Evolutionary conservation across 2,113 vertebrate genomes (phyloP).

Genomic region (Hemichromis elongatus): DNA sequence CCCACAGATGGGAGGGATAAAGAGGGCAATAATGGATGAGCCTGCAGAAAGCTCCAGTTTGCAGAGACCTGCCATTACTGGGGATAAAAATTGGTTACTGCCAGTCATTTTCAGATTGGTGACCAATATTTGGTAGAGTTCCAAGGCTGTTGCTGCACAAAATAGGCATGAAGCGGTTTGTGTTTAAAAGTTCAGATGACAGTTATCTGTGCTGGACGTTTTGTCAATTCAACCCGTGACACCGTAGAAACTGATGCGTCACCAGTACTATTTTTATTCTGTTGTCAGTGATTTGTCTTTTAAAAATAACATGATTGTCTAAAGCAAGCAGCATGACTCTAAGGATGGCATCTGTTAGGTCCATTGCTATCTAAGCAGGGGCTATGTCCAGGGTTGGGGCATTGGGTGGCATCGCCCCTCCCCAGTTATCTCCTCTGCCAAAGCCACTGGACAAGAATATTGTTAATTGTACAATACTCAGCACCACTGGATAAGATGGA

Average conservation of each 20-base stretch:
- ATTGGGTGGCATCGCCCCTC: neutral
- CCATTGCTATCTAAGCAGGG: neutral
- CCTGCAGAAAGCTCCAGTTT: constrained; percentile 16
- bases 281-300: neutral
- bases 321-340: neutral
- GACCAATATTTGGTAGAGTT: constrained; percentile 27
- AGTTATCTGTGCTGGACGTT: neutral
- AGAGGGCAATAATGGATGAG: constrained; percentile 44
- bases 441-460: neutral
- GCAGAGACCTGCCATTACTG: constrained; percentile 22
- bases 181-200: neutral
- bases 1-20: constrained; percentile 37
- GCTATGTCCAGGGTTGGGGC: neutral
- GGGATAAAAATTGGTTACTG: constrained; percentile 34
- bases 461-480: neutral
- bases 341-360: neutral
- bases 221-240: neutral
- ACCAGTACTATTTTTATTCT: neutral
- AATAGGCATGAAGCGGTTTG: neutral
- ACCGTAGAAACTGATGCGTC: neutral
- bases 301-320: neutral
- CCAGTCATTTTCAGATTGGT: constrained; percentile 46
- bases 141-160: constrained; percentile 16
- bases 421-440: neutral
- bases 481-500: neutral